phyloP scores from a whole-genome alignment of 2,113 vertebrate genomes.

The Dromas ardeola region DNA sequence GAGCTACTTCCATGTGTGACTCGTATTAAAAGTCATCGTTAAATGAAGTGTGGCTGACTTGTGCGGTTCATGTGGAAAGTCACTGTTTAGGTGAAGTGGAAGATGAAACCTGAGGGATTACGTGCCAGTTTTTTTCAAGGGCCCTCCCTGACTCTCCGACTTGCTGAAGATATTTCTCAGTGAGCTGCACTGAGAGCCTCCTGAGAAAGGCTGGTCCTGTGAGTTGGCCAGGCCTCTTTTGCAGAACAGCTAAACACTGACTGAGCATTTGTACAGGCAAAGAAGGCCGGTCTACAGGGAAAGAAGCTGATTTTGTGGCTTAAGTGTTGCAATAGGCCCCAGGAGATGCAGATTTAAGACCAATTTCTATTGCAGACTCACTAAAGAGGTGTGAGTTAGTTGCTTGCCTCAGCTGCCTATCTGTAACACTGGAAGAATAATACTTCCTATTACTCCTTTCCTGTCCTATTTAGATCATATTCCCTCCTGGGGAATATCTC shows the following conservation, averaged over 20 bases:
- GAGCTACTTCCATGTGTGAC: not conserved
- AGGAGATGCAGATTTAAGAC: not conserved
- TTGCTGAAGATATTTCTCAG: not conserved
- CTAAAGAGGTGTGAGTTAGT: not conserved
- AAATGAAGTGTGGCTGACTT: not conserved
- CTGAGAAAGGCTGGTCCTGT: not conserved
- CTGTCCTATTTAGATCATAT: not conserved
- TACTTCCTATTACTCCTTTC: not conserved
- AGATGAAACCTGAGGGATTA: not conserved
- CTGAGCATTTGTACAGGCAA: not conserved
- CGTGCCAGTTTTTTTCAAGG: not conserved
- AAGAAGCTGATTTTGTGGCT: not conserved
- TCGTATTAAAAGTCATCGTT: not conserved
- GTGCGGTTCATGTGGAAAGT: not conserved
- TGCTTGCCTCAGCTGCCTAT: constrained; percentile 8
- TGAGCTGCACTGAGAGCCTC: not conserved
- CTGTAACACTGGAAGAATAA: not conserved
- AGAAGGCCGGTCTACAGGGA: not conserved
- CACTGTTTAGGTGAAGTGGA: not conserved
- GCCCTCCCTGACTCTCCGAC: not conserved
- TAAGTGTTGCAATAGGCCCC: not conserved
- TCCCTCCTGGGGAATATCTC: not conserved
- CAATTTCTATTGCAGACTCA: not conserved
- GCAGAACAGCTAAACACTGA: not conserved
- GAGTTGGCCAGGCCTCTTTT: not conserved